These are phyloP conservation scores for Melitaea athalia DNA, from an alignment of 2,888 invertebrate genomes.

Conservation along the genomic window DNA sequence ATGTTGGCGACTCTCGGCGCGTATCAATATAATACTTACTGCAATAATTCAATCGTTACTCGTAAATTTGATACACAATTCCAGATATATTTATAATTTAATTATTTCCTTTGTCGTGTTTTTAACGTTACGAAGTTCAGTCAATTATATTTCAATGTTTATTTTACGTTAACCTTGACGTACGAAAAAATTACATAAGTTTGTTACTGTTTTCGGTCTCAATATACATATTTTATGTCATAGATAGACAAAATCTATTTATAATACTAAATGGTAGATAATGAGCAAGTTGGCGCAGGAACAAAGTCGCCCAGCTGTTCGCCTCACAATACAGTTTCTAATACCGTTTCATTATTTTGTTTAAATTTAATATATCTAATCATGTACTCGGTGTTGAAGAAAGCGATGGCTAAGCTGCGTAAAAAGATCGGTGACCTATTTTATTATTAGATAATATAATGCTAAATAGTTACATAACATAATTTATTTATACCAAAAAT, in stretches of 20 bases:
- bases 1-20: constrained; percentile 23
- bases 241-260: constrained; percentile 38
- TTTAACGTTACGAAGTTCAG: neutral
- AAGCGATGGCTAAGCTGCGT: constrained; percentile 24
- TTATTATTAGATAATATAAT: constrained; percentile 3
- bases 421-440: constrained; percentile 16
- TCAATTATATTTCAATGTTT: neutral
- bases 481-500: neutral
- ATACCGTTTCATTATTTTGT: constrained; percentile 27
- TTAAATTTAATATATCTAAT: constrained; percentile 6
- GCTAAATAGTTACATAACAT: neutral
- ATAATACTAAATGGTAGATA: constrained; percentile 31
- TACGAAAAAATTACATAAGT: neutral
- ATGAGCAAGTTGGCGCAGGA: constrained; percentile 39
- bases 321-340: constrained; percentile 16
- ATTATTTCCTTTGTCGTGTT: neutral
- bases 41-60: constrained; percentile 32
- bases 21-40: constrained; percentile 31
- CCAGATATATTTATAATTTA: neutral
- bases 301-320: constrained; percentile 37
- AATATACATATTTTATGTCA: constrained; percentile 21
- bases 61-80: constrained; percentile 17
- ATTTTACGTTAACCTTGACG: neutral
- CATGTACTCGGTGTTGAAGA: constrained; percentile 32
- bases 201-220: neutral